Evolutionary conservation across 1,140 invertebrate species (phyloP).

Genomic region (Bombus soroeensis): DNA sequence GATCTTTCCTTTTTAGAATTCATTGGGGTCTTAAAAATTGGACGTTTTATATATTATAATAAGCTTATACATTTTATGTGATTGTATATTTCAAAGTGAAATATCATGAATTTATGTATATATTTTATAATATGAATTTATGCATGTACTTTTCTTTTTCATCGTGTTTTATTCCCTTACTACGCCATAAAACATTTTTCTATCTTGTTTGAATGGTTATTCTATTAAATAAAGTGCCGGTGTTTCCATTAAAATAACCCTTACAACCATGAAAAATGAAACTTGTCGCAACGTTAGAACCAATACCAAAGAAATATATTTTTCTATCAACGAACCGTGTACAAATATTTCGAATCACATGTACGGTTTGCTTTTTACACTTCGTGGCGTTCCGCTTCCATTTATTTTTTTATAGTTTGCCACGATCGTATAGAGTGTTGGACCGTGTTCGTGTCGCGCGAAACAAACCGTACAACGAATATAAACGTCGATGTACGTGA

Average conservation of each 20-base stretch:
- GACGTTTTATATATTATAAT: too few species aligned
- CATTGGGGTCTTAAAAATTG: too few species aligned
- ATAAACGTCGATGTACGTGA: slow-evolving; percentile 34
- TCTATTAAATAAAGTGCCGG: neutral
- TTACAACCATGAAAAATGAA: neutral
- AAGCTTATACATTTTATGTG: neutral
- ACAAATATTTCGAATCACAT: neutral
- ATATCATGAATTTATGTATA: neutral
- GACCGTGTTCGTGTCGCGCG: slow-evolving; percentile 8
- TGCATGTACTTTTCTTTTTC: neutral
- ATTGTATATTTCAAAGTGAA: neutral
- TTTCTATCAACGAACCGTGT: neutral
- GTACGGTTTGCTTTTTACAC: slow-evolving; percentile 19
- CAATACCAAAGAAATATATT: neutral
- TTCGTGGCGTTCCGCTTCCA: neutral
- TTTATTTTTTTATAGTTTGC: slow-evolving; percentile 14
- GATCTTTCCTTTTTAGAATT: too few species aligned
- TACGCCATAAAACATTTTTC: neutral
- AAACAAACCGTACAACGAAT: slow-evolving; percentile 38
- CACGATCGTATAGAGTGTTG: slow-evolving; percentile 10
- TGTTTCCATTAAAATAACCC: neutral
- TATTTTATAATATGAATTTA: neutral
- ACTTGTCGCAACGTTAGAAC: neutral
- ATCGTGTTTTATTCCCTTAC: neutral
- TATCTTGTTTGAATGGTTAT: neutral